These are phyloP conservation scores for Ischnura elegans DNA, from an alignment of 2,888 invertebrate species.

Conservation along the genomic window DNA sequence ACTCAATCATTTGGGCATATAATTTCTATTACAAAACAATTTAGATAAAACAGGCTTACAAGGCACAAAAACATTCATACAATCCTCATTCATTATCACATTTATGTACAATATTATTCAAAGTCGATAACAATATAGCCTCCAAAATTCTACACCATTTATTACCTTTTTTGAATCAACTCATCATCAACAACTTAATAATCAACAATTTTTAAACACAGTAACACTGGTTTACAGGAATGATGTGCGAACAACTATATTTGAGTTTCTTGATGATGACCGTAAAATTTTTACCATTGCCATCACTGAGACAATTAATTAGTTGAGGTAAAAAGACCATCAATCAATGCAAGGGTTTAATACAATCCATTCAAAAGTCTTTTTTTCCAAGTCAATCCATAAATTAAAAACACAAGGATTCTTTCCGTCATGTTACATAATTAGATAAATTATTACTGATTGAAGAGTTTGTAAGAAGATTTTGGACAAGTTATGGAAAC, in stretches of 20 bases:
- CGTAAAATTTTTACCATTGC: constrained; percentile 36
- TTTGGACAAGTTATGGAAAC: constrained; percentile 52
- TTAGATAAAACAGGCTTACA: constrained; percentile 65
- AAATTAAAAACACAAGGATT: constrained; percentile 20
- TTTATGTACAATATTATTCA: constrained; percentile 66
- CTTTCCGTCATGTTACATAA: constrained; percentile 2
- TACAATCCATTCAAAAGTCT: background rate
- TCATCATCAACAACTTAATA: constrained; percentile 60
- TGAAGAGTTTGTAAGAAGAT: constrained; percentile 56
- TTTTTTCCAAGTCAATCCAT: constrained; percentile 37
- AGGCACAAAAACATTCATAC: constrained; percentile 67
- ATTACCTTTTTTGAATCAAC: constrained; percentile 59
- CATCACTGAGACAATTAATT: constrained; percentile 40
- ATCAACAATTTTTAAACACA: constrained; percentile 64
- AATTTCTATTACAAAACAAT: constrained; percentile 66
- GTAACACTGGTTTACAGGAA: constrained; percentile 66
- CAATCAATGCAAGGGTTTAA: constrained; percentile 47
- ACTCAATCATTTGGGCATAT: constrained; percentile 60
- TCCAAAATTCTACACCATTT: constrained; percentile 62
- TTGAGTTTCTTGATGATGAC: constrained; percentile 57
- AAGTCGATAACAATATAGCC: constrained; percentile 66
- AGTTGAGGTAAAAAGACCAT: constrained; percentile 51
- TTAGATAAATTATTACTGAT: constrained; percentile 48
- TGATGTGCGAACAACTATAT: constrained; percentile 64
- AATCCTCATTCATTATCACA: constrained; percentile 66